Conservation (phyloP, 2,113 vertebrate species). For the Rhombomys opimus region DNA sequence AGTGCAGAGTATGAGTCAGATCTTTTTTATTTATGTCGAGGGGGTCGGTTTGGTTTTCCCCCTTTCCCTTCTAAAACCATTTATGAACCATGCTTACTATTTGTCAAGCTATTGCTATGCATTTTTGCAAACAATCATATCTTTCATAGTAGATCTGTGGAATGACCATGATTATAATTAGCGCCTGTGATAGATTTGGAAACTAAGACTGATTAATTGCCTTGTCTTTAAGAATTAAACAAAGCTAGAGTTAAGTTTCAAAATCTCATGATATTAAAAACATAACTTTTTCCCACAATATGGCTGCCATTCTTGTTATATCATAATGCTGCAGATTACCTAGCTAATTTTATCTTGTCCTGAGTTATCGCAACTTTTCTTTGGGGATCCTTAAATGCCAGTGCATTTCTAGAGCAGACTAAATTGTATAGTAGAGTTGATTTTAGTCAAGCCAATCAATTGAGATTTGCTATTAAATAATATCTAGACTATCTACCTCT, state of each 20-base stretch:
- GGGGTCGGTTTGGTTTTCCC: background rate
- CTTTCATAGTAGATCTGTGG: background rate
- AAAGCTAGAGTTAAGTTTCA: background rate
- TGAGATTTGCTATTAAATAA: slow-evolving; percentile 58
- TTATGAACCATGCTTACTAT: background rate
- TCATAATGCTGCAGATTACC: background rate
- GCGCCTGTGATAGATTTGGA: slow-evolving; percentile 51
- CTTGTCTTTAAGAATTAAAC: background rate
- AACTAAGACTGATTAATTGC: slow-evolving; percentile 20
- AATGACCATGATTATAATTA: background rate
- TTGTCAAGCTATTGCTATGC: background rate
- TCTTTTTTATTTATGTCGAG: slow-evolving; percentile 51
- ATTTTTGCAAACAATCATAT: slow-evolving; percentile 15
- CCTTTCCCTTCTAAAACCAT: background rate
- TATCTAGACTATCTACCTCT: slow-evolving; percentile 59
- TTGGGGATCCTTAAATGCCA: slow-evolving; percentile 42
- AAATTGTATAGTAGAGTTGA: background rate
- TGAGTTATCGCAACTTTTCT: slow-evolving; percentile 4
- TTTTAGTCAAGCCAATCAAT: background rate
- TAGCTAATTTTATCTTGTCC: slow-evolving; percentile 48
- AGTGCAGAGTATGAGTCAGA: slow-evolving; percentile 58
- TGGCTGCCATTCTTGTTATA: background rate
- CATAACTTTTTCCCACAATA: background rate
- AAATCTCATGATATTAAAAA: background rate
- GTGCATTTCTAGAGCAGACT: slow-evolving; percentile 15